Evolutionary conservation across 2,888 invertebrate species (phyloP).

Genomic region (Steinernema hermaphroditum): DNA sequence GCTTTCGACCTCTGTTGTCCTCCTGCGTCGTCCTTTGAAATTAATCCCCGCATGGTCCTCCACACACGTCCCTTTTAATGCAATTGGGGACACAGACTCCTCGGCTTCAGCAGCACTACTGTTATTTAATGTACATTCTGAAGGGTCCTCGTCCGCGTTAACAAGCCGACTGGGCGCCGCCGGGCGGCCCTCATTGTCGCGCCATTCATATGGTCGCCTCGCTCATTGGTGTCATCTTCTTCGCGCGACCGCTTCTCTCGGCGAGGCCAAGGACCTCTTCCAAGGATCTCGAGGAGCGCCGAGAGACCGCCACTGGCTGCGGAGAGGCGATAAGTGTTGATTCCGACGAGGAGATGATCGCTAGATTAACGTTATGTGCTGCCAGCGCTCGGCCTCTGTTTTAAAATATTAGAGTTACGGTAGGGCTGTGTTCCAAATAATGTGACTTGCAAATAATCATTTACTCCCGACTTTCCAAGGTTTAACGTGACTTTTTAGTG

Average conservation of each 20-base stretch:
- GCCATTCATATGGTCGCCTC: slow-evolving; percentile 30
- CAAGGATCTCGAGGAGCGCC: slow-evolving; percentile 29
- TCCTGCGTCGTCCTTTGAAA: not conserved
- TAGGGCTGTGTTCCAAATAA: too few species aligned
- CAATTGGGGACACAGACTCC: slow-evolving; percentile 5
- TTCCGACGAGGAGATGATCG: slow-evolving; percentile 12
- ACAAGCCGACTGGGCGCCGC: slow-evolving; percentile 19
- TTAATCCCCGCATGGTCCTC: slow-evolving; percentile 22
- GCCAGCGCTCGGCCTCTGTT: too few species aligned
- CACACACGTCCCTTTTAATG: slow-evolving; percentile 3
- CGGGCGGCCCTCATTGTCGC: slow-evolving; percentile 31
- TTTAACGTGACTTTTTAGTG: not conserved
- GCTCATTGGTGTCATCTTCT: slow-evolving; percentile 28
- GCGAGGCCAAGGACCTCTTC: slow-evolving; percentile 25
- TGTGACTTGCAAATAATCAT: too few species aligned
- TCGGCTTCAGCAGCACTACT: slow-evolving; percentile 12
- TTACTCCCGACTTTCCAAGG: too few species aligned
- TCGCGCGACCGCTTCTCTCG: slow-evolving; percentile 5
- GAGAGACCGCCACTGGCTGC: slow-evolving; percentile 26
- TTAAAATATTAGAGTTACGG: too few species aligned
- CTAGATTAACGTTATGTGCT: slow-evolving; percentile 21
- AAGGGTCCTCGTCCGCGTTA: slow-evolving; percentile 27
- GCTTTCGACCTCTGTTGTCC: slow-evolving; percentile 9
- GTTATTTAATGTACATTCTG: slow-evolving; percentile 31
- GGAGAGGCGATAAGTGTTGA: slow-evolving; percentile 27